Evolutionary conservation across 2,888 invertebrate genomes (phyloP), one percentile per base, ranked within the genome.

Genomic region (Elegia similella): DNA sequence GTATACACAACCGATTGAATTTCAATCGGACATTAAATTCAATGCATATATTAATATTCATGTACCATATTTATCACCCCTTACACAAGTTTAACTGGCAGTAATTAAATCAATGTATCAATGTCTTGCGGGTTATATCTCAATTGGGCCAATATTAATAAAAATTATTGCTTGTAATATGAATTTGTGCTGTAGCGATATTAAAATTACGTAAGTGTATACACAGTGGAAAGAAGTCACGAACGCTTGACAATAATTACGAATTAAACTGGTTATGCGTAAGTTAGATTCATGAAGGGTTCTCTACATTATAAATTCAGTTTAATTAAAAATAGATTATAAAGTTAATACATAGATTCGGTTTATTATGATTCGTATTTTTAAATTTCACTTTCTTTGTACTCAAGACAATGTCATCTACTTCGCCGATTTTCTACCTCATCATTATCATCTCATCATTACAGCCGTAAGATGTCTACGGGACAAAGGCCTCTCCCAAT

Each of bases 201-300:
- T 12, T 52, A 52, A 38, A 52, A 6, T 30, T n/a, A 43, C 8
- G n/a, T 38, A n/a, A 38, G 10, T n/a, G 12, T n/a, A 12, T 38
- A 8, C n/a, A 43, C 38, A 16, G 12, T 16, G 16, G 52, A 69
- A 69, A 67, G 71, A 68, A 72, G 75, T 73, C 76, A 81, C 75
- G 75, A 76, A 79, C 71, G 68, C 69, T 58, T 68, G 67, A 77
- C 79, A 83, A 82, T 87, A 84, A 87, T 87, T 88, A 86, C 69
- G 1, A n/a, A 38, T 10, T n/a, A n/a, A n/a, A 38, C n/a, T n/a
- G n/a, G n/a, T n/a, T 12, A 38, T 5, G n/a, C n/a, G 38, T 8
- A 2, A 38, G 38, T 38, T n/a, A 2, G 38, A 38, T 6, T 5
- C 12, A 12, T 38, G 38, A 3, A 38, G n/a, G n/a, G 12, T 38